These are phyloP conservation scores for Hyles euphorbiae DNA, from an alignment of 1,140 invertebrate genomes.

Conservation along the genomic window DNA sequence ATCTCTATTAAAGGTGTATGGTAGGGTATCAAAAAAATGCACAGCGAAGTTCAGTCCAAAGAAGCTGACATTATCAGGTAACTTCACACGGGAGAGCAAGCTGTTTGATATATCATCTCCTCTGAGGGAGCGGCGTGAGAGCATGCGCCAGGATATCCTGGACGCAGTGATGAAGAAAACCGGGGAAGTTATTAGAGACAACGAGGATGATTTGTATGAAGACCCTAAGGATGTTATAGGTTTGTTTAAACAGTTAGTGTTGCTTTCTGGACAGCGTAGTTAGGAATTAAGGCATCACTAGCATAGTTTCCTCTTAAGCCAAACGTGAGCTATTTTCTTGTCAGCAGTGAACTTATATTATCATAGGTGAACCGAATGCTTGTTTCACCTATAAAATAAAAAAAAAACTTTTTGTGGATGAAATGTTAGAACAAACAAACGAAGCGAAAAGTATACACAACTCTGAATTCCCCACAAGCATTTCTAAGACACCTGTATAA, in stretches of 20 bases:
- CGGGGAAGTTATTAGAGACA: slow-evolving; percentile 32
- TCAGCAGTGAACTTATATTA: no score
- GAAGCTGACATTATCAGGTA: slow-evolving; percentile 46
- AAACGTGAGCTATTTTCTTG: no score
- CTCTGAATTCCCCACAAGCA: no score
- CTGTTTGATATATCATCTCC: slow-evolving; percentile 40
- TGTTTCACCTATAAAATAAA: no score
- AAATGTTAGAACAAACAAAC: no score
- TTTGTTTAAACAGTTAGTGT: slow-evolving; percentile 14
- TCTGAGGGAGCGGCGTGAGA: slow-evolving; percentile 27
- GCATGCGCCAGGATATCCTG: slow-evolving; percentile 48
- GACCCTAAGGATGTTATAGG: slow-evolving; percentile 61
- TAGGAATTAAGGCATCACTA: no score
- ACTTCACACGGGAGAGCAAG: slow-evolving; percentile 41
- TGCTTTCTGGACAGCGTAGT: no score
- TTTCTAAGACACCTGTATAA: no score
- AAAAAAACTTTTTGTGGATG: no score
- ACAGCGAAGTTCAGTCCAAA: slow-evolving; percentile 22
- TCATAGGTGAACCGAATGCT: no score
- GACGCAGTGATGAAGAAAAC: slow-evolving; percentile 46
- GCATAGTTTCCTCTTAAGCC: no score
- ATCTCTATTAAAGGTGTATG: slow-evolving; percentile 25
- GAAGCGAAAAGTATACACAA: no score
- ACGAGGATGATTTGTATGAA: slow-evolving; percentile 51
- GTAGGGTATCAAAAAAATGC: slow-evolving; percentile 31